Evolutionary conservation across 2,113 vertebrate genomes (phyloP), one percentile per base, ranked within the genome.

Genomic region (Tachysurus vachellii): DNA sequence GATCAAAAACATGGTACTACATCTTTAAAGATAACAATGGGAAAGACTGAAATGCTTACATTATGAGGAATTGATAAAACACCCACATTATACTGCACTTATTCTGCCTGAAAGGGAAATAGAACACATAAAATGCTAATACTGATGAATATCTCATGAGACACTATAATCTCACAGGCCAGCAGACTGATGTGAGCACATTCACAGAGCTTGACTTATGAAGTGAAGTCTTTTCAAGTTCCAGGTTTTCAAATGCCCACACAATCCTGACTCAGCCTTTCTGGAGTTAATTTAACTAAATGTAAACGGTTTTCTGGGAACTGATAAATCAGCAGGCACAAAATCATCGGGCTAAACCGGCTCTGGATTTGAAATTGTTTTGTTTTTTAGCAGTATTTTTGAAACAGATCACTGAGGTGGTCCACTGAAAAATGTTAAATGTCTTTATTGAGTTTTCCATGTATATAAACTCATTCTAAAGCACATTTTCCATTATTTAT

Each of bases 221-320:
- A 42, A 31, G 56, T 61, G 79, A 42, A 31, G 56, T 31, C 4
- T 42, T 42, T 61, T 80, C 56, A 42, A 42, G 54, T 23, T 36
- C 47, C 47, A 50, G 8, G 7, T 5, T 16, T 81, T 4, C n/a
- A 36, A 80, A 80, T 21, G 9, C 16, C 10, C 11, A 61, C 11
- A 61, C 79, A 61, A 44, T 61, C 56, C 28, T 61, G 79, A 61
- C n/a, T 80, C 16, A 36, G 79, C 21, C 56, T 59, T 12, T 59
- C 17, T 61, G 56, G 56, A 44, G 56, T 61, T 61, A 5, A 61
- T 81, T 81, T 44, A 26, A 81, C 4, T 23, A 61, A 59, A 61
- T 44, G 19, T 61, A 61, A 44, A 42, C 79, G 7, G 31, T 61
- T 81, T 81, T 81, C 77, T 80, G 77, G 28, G 54, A 80, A 59